Evolutionary conservation across 2,797 vertebrate genomes (phyloP).

Genomic region (Morelia viridis): DNA sequence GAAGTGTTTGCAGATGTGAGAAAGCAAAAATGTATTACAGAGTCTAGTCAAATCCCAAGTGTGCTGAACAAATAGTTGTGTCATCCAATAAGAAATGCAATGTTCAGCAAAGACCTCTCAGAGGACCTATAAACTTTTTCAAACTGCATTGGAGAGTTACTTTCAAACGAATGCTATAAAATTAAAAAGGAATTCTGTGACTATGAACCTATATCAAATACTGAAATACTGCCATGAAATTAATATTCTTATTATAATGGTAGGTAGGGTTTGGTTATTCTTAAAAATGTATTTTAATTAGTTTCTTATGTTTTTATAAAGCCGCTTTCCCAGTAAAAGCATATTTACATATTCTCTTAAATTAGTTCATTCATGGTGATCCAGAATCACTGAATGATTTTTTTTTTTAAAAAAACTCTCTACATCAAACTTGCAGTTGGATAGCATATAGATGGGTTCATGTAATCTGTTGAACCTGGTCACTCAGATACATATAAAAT

Average conservation of each 20-base stretch:
- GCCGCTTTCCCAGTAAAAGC: neutral
- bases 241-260: neutral
- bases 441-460: neutral
- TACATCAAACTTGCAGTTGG: neutral
- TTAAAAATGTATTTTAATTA: neutral
- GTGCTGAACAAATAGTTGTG: conserved; percentile 12
- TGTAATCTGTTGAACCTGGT: neutral
- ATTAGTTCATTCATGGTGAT: neutral
- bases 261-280: neutral
- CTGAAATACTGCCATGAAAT: neutral
- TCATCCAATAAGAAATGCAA: conserved; percentile 11
- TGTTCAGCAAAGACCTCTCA: conserved; percentile 16
- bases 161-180: neutral
- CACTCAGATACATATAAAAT: neutral
- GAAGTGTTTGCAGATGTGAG: neutral
- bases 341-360: neutral
- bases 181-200: conserved; percentile 17
- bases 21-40: conserved; percentile 8
- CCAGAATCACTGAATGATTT: neutral
- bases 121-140: neutral
- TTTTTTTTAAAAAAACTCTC: neutral
- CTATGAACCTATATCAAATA: neutral
- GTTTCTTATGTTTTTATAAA: neutral
- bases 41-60: neutral
- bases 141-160: neutral